Base-by-base conservation (phyloP, 92 coral and sea anemone genomes). In the Bergia sp. region DNA sequence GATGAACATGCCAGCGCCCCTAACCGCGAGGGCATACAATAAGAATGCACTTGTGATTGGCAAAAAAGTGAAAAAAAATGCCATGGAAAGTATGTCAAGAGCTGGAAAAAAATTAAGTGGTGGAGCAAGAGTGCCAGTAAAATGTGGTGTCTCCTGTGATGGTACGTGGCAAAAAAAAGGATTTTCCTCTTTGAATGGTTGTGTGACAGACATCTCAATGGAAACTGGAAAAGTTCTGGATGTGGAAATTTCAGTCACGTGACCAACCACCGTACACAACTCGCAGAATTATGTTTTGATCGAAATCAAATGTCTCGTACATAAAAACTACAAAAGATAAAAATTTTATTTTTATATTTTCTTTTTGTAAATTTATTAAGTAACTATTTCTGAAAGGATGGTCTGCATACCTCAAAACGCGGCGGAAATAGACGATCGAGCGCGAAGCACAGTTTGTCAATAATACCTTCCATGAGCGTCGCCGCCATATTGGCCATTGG, bases 141-240 rank as follows among this genome's bases (percentile, higher is more conserved):
- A 75, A 18, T 90, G 90, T 67, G 86, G 85, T 23, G 81, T 90
- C 21, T 90, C 86, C 21, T 76, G 82, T 79, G 80, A 90, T 86
- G 92, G 92, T 12, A 86, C 92, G 5, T 83, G 91, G 91, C 89
- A 84, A 41, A 89, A 75, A 79, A n/a, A 88, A 43, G 91, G 91
- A 16, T 89, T 90, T 75, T 90, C 85, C 1, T 90, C 89, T 44
- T 8, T 85, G 37, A 85, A 84, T 84, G 92, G 91, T 29, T 89
- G 91, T 82, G 88, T 89, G 0, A 50, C 91, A 40, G 73, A 81
- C 36, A 74, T 89, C n/a, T 40, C 79, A 2, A 90, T 84, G 64
- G 91, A 89, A 61, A 83, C 91, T 39, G 91, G 88, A 66, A 76
- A 76, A n/a, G 50, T 45, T 45, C 50, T 45, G 50, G 4, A 45